Evolutionary conservation across 2,797 vertebrate genomes (phyloP).

Genomic region (Rhinella marina): DNA sequence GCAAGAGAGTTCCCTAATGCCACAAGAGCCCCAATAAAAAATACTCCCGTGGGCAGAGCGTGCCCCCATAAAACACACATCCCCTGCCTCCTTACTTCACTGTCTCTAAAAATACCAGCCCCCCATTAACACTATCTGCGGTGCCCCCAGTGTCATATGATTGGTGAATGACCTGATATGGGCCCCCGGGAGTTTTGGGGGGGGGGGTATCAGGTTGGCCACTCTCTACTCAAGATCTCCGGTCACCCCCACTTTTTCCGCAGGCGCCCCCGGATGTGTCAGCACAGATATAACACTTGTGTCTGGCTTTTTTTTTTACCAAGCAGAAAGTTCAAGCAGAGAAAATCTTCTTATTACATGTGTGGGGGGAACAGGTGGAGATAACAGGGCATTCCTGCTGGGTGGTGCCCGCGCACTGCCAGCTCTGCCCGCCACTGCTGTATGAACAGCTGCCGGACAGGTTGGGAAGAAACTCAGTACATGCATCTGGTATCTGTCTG

Average conservation of each 20-base stretch:
- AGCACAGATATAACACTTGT: slow-evolving; percentile 27
- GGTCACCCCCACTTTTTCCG: too few species aligned
- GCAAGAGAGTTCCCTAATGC: too few species aligned
- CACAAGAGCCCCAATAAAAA: too few species aligned
- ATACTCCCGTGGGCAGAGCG: too few species aligned
- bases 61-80: too few species aligned
- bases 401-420: slow-evolving; percentile 27
- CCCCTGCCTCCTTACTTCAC: too few species aligned
- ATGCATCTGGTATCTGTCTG: neutral
- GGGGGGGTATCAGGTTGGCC: too few species aligned
- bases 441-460: slow-evolving; percentile 1
- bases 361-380: slow-evolving; percentile 45
- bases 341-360: slow-evolving; percentile 27
- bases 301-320: slow-evolving; percentile 40
- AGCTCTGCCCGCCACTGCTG: slow-evolving; percentile 13
- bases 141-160: too few species aligned
- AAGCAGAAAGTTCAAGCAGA: slow-evolving; percentile 42
- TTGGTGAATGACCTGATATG: too few species aligned
- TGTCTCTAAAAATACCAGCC: too few species aligned
- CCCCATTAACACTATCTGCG: too few species aligned
- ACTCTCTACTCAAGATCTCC: neutral
- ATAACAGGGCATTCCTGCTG: neutral
- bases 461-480: neutral
- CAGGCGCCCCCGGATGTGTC: neutral
- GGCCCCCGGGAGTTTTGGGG: too few species aligned